Evolutionary conservation across 1,140 invertebrate species (phyloP).

Genomic region (Bombus haemorrhoidalis): DNA sequence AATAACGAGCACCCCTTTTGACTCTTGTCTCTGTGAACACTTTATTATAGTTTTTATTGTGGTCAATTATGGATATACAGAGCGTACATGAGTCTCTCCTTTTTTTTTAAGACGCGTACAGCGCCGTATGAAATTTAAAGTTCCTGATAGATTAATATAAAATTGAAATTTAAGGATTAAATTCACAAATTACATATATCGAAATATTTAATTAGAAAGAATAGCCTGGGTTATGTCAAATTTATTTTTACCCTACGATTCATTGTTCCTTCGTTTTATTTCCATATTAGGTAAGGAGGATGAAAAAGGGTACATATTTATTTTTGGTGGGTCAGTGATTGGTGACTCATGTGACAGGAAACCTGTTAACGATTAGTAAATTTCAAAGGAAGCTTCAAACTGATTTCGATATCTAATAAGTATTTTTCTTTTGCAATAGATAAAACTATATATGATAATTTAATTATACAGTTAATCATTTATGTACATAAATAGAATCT

Average conservation of each 20-base stretch:
- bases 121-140: neutral
- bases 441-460: neutral
- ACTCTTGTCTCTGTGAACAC: neutral
- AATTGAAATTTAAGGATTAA: neutral
- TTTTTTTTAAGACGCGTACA: neutral
- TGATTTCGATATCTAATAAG: neutral
- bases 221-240: neutral
- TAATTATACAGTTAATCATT: slow-evolving; percentile 9
- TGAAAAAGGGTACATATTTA: neutral
- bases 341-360: neutral
- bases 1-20: slow-evolving; percentile 54
- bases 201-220: neutral
- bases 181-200: neutral
- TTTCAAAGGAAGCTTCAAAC: neutral
- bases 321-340: neutral
- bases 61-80: neutral
- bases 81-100: neutral
- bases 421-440: neutral
- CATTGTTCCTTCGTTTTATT: neutral
- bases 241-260: neutral
- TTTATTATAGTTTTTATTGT: neutral
- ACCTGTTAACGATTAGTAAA: neutral
- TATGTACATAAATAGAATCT: neutral
- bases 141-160: slow-evolving; percentile 4
- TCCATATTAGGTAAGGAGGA: neutral